phyloP scores from a whole-genome alignment of 2,888 invertebrate species.

The Hipparchia semele region DNA sequence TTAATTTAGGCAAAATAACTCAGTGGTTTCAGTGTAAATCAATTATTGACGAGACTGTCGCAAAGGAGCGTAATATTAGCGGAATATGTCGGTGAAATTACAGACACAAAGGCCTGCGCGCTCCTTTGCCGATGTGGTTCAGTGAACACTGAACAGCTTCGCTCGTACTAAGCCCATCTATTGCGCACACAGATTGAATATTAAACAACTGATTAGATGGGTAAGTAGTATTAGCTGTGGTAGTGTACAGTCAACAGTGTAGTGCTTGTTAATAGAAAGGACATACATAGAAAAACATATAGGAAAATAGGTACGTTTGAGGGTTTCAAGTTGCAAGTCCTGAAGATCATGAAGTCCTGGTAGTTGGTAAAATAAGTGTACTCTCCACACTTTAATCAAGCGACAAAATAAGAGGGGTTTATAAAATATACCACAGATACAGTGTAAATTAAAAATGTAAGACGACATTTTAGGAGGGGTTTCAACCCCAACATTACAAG shows the following conservation, averaged over 20 bases:
- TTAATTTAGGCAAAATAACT: neutral
- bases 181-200: conserved; percentile 38
- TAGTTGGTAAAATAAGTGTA: neutral
- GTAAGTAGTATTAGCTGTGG: neutral
- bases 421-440: too few relatives aligned
- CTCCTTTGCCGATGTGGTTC: conserved; percentile 42
- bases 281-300: neutral
- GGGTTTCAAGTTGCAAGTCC: neutral
- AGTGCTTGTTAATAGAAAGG: neutral
- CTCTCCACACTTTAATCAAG: too few relatives aligned
- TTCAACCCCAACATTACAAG: neutral
- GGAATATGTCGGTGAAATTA: conserved; percentile 41
- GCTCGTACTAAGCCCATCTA: conserved; percentile 38
- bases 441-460: too few relatives aligned
- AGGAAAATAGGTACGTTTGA: neutral
- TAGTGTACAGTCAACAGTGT: neutral
- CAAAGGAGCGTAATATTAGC: conserved; percentile 35
- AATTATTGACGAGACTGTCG: conserved; percentile 17
- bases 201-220: conserved; percentile 38
- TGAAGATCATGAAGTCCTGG: neutral
- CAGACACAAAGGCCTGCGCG: conserved; percentile 45
- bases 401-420: too few relatives aligned
- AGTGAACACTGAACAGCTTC: conserved; percentile 42
- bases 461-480: neutral
- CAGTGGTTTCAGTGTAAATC: neutral